Evolutionary conservation across 2,888 invertebrate species (phyloP).

Genomic region (Chloroclysta siterata): DNA sequence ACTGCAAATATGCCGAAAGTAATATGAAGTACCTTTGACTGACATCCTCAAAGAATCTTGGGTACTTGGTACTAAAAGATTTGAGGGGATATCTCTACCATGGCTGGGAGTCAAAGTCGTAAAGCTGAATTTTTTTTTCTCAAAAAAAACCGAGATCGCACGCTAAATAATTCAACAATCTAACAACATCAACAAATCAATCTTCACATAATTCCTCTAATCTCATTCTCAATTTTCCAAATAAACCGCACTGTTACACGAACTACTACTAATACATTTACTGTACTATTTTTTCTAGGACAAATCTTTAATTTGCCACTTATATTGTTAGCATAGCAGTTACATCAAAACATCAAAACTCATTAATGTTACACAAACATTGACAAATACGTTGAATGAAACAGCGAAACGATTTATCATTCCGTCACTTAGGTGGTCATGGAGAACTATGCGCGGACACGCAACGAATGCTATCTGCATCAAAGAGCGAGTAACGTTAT

Average conservation of each 20-base stretch:
- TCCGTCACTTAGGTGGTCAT: slow-evolving; percentile 19
- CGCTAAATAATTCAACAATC: no score
- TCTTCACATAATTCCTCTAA: not conserved
- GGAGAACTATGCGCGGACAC: slow-evolving; percentile 23
- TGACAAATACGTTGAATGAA: slow-evolving; percentile 19
- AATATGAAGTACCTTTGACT: no score
- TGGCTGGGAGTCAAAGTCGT: no score
- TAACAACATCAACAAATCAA: not conserved
- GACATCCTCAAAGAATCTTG: no score
- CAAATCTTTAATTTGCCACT: not conserved
- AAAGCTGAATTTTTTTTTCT: no score
- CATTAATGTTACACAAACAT: slow-evolving; percentile 5
- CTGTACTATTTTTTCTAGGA: not conserved
- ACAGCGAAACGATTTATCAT: slow-evolving; percentile 19
- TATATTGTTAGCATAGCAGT: slow-evolving; percentile 2
- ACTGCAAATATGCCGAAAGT: no score
- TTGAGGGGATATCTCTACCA: no score
- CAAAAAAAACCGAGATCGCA: no score
- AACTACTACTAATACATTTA: no score
- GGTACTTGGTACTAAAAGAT: no score
- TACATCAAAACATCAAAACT: slow-evolving; percentile 1
- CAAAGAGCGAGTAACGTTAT: slow-evolving; percentile 20
- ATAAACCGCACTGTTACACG: not conserved
- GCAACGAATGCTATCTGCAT: slow-evolving; percentile 21
- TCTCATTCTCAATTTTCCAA: no score